Evolutionary conservation across 23 tunicate species (phyloP), one percentile per base, ranked within the genome.

Genomic region (Trididemnum clinides): DNA sequence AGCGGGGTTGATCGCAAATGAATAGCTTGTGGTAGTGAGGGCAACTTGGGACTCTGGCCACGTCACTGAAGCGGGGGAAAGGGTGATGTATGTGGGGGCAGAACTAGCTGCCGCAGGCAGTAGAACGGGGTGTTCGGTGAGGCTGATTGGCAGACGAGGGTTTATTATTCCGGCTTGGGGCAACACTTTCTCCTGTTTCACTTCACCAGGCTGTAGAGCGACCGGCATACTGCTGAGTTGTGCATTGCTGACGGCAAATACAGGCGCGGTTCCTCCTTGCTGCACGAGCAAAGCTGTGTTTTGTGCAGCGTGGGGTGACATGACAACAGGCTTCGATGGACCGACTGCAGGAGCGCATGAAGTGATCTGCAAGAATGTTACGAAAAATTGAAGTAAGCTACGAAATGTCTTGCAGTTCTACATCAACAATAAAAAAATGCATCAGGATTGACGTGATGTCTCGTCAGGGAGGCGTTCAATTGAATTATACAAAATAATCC

Each of bases 1-100:
- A 51, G 84, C 2, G 0, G 50, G 74, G 18, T n/a, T 51, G 31
- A 54, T 31, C 2, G 66, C 83, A 51, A 51, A 32, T 2, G 65
- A 78, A 31, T 78, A 51, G 50, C 30, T 51, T 51, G 83, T 65
- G 38, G 83, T 7, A 51, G 34, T 27, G 3, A 54, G 35, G 2
- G 65, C 51, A 12, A 30, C 26, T 32, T 51, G 39, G 3, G 64
- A 4, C 23, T 78, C 83, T 2, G 64, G 65, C 83, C 83, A 78
- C 3, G 66, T 31, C 19, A 37, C 57, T 12, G 36, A 51, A 5
- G 76, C 76, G 4, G 83, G 83, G 1, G 78, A 64, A 0, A 83
- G 33, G 36, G 79, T 83, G 28, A 83, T 70, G 69, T 83, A 83
- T n/a, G 76, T 71, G 44, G 39, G 87, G 4, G 87, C 19, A 36